Conservation (phyloP, 2,888 invertebrate genomes). For the Parasteatoda lunata region DNA sequence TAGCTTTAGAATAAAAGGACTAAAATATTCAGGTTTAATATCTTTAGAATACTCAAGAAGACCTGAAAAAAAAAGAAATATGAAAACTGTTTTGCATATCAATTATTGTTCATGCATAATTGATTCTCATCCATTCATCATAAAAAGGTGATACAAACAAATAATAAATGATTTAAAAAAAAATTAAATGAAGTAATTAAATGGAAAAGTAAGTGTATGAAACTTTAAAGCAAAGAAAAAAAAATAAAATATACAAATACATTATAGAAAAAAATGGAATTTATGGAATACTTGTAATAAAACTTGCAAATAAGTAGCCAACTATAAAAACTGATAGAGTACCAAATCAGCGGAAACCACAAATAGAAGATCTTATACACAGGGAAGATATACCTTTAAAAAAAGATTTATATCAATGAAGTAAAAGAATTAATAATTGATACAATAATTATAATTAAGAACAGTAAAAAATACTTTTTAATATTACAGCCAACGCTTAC, state of each 20-base stretch:
- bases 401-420: not conserved
- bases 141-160: no score
- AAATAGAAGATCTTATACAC: slow-evolving; percentile 47
- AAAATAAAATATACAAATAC: no score
- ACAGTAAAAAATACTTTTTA: no score
- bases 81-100: not conserved
- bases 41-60: not conserved
- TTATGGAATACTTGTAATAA: slow-evolving; percentile 30
- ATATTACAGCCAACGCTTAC: no score
- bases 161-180: no score
- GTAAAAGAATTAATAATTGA: not conserved
- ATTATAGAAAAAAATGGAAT: not conserved
- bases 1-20: slow-evolving; percentile 25
- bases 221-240: no score
- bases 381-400: slow-evolving; percentile 31
- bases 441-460: no score
- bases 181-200: no score
- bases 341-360: slow-evolving; percentile 58
- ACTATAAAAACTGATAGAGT: slow-evolving; percentile 20
- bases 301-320: slow-evolving; percentile 51
- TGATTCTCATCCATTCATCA: no score
- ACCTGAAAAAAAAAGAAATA: not conserved
- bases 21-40: not conserved
- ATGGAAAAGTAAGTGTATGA: no score
- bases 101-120: no score